Evolutionary conservation across 2,888 invertebrate species (phyloP).

Genomic region (Drosophila leonis): DNA sequence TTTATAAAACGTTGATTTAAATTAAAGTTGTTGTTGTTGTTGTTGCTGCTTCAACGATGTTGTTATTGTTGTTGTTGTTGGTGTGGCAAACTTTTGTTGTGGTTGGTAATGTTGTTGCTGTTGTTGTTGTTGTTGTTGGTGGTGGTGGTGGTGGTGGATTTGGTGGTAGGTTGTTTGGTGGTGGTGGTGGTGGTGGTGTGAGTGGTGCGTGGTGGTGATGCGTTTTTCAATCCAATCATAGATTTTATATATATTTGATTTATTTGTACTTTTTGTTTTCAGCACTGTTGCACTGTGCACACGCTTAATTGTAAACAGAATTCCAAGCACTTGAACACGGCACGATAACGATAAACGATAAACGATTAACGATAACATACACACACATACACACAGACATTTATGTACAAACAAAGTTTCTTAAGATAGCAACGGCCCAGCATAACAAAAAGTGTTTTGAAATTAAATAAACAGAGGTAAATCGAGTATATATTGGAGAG

Average conservation of each 20-base stretch:
- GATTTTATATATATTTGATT: constrained; percentile 4
- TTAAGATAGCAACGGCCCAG: constrained; percentile 73
- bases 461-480: constrained; percentile 24
- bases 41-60: constrained; percentile 48
- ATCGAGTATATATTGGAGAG: neutral
- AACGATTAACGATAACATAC: constrained; percentile 36
- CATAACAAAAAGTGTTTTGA: constrained; percentile 65
- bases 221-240: constrained; percentile 56
- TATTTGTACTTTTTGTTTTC: constrained; percentile 46
- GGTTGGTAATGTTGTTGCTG: constrained; percentile 35
- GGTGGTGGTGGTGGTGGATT: constrained; percentile 52
- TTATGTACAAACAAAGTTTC: constrained; percentile 16
- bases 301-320: constrained; percentile 35
- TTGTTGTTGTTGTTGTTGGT: constrained; percentile 40
- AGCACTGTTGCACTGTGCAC: constrained; percentile 63
- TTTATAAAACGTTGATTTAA: constrained; percentile 38
- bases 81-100: constrained; percentile 54
- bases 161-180: constrained; percentile 25
- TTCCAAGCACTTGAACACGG: constrained; percentile 48
- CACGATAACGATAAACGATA: constrained; percentile 61
- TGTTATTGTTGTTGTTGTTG: constrained; percentile 32
- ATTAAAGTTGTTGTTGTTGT: constrained; percentile 24
- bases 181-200: constrained; percentile 33
- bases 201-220: constrained; percentile 69
- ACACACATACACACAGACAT: constrained; percentile 28